Base-by-base conservation (phyloP, 2,797 vertebrate species). In the Poeciliopsis presidionis region DNA sequence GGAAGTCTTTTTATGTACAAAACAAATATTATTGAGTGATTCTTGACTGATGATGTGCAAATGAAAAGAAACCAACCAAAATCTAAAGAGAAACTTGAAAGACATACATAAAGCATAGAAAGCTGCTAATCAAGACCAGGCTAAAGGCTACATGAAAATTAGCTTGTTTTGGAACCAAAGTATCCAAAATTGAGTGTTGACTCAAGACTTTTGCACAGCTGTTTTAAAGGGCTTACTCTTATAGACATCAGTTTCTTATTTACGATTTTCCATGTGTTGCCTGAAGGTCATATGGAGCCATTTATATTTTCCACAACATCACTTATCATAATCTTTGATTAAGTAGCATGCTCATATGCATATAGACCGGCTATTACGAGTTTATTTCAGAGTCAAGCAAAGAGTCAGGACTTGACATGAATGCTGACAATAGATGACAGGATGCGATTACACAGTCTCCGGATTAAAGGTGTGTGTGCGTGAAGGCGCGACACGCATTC, bases 361-460 rank as follows among this genome's bases (percentile, higher is more conserved):
- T 89, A 87, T 84, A 90, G 84, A 86, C 59, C 39, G 2, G 76
- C 77, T 82, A 83, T 87, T 83, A 83, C 71, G 82, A 79, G 74
- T 89, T 46, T 81, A 90, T 90, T 70, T 89, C 59, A 1, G 3
- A 76, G 79, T 87, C 77, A 88, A 87, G 83, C 83, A 72, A 87
- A 83, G 81, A 87, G 80, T 81, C 78, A 80, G 67, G 73, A 70
- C 77, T 78, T 84, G 89, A 93, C 90, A 86, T 28, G 83, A 86
- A 86, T 92, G 89, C 86, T 90, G 87, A 92, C 88, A 86, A 90
- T 81, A 89, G 92, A 91, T 92, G 89, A 93, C 93, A 93, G 81
- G 45, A 91, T 87, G 83, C 75, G 87, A 95, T 94, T 92, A 93
- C 93, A 92, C 85, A 87, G 90, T 77, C 82, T 75, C 87, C 73